phyloP scores from a whole-genome alignment of 2,113 vertebrate species.

The Nipponia nippon region DNA sequence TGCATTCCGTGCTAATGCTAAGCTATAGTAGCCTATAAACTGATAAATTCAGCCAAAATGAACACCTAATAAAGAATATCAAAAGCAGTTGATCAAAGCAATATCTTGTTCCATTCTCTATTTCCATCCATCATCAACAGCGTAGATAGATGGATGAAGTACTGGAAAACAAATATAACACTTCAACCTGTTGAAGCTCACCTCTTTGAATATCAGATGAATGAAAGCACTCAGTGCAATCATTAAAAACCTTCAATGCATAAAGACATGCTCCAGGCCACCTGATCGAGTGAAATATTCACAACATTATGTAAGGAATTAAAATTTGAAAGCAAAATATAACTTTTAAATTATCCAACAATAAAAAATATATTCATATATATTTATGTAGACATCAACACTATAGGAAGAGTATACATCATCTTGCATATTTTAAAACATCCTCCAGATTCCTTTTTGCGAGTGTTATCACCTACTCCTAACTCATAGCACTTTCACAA shows the following conservation, averaged over 20 bases:
- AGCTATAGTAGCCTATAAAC: constrained; percentile 41
- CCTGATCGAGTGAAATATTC: neutral
- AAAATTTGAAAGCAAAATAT: constrained; percentile 28
- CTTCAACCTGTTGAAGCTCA: constrained; percentile 7
- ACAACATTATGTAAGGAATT: constrained; percentile 4
- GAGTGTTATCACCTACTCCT: neutral
- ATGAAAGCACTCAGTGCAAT: constrained; percentile 18
- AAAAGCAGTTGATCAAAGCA: constrained; percentile 35
- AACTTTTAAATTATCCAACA: constrained; percentile 5
- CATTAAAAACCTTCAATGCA: neutral
- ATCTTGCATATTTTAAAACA: constrained; percentile 50
- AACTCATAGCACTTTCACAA: neutral
- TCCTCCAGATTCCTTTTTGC: constrained; percentile 14
- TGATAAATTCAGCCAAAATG: constrained; percentile 47
- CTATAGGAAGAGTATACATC: constrained; percentile 8
- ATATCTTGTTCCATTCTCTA: neutral
- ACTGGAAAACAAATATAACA: neutral
- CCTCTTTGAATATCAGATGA: neutral
- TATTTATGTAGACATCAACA: constrained; percentile 30
- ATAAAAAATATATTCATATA: constrained; percentile 53
- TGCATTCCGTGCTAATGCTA: constrained; percentile 54
- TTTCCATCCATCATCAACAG: neutral
- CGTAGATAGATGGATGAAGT: neutral
- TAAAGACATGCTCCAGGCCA: neutral
- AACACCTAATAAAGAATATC: constrained; percentile 31